A percentile compares a stretch with the other conserved stretches of the same genome.
phyloP scores from a whole-genome alignment of 2,888 invertebrate species.

The Clitarchus hookeri region DNA sequence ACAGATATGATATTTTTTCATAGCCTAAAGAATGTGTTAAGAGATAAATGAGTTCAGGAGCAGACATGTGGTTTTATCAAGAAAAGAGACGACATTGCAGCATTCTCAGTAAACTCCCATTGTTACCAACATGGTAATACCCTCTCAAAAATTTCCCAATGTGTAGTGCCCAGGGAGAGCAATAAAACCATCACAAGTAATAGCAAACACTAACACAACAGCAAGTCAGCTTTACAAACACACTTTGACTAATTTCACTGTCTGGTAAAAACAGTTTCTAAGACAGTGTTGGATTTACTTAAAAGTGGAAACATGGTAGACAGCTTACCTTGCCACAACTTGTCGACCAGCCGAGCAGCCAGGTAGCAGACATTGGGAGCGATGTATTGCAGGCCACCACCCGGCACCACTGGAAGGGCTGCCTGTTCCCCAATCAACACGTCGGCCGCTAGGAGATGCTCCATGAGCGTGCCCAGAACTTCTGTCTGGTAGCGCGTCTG shows the following conservation, averaged over 20 bases:
- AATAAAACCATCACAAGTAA: no score
- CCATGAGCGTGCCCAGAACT: conserved; percentile 87
- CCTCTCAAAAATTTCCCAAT: no score
- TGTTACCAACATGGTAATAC: no score
- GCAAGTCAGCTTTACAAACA: background rate
- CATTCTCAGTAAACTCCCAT: no score
- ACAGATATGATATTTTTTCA: no score
- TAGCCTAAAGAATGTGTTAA: no score
- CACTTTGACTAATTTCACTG: background rate
- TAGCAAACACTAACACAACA: no score
- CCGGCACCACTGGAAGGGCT: conserved; percentile 72
- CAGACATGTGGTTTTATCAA: no score
- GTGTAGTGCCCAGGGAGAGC: no score
- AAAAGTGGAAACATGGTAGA: background rate
- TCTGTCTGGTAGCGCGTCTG: conserved; percentile 91
- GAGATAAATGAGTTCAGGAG: no score
- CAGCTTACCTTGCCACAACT: conserved; percentile 87
- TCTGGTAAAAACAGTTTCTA: background rate
- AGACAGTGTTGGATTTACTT: background rate
- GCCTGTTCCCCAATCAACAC: conserved; percentile 86
- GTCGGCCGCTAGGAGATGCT: conserved; percentile 91
- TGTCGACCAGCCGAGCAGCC: conserved; percentile 92
- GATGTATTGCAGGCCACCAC: conserved; percentile 74
- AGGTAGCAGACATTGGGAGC: conserved; percentile 94
- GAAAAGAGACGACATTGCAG: no score